Conservation (phyloP, 2,888 invertebrate genomes). For the Erebia epiphron region DNA sequence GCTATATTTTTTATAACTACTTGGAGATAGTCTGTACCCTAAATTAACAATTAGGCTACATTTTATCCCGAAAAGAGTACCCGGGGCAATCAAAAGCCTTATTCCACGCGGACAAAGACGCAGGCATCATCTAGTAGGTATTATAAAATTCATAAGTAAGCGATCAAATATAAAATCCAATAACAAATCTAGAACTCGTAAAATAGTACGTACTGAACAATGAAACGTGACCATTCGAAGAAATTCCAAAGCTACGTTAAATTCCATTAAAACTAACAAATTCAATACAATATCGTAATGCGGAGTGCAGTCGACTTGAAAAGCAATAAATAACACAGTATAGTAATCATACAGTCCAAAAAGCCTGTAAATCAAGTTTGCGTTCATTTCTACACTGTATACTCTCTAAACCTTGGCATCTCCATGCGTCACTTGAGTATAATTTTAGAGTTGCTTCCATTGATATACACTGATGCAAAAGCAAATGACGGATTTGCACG, state of each 20-base stretch:
- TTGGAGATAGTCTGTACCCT: too few relatives aligned
- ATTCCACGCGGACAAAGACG: too few relatives aligned
- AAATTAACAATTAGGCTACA: too few relatives aligned
- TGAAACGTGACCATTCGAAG: background rate
- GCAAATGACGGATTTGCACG: background rate
- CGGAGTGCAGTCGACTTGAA: background rate
- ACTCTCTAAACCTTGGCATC: background rate
- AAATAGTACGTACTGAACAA: background rate
- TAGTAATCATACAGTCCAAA: background rate
- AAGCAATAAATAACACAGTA: background rate
- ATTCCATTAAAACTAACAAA: background rate
- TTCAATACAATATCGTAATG: background rate
- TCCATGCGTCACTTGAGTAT: background rate
- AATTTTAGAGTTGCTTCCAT: conserved; percentile 4
- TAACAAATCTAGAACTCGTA: too few relatives aligned
- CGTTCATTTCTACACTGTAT: too few relatives aligned
- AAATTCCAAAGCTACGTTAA: background rate
- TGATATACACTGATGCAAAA: conserved; percentile 1
- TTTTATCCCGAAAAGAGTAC: too few relatives aligned
- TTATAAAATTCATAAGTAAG: too few relatives aligned
- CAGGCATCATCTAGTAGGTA: too few relatives aligned
- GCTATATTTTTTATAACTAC: too few relatives aligned
- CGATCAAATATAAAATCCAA: too few relatives aligned
- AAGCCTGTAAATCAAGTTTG: background rate
- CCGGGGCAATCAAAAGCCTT: too few relatives aligned